Base-by-base conservation (phyloP, 2,113 vertebrate species). In the Carlito syrichta region DNA sequence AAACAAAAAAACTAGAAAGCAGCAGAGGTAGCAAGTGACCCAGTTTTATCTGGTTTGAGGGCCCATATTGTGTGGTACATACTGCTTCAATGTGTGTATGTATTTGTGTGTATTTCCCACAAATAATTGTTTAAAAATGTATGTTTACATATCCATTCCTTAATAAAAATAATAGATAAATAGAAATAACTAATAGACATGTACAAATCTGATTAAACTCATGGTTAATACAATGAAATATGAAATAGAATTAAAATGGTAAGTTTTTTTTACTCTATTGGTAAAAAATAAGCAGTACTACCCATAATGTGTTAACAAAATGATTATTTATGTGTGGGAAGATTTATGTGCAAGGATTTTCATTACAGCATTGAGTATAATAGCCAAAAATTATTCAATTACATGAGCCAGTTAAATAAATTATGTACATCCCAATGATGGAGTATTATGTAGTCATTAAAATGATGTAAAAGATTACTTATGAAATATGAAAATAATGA, bases 381-480 rank as follows among this genome's bases (percentile, higher is more conserved):
- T 8, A 96, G 50, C 38, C 52, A 85, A 96, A 97, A 89, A 73
- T 84, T 78, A 96, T 56, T 23, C 52, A 93, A 52, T 82, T 88
- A 85, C 10, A 74, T 27, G 20, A 66, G 52, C 22, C 63, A 14
- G 68, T 92, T 96, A 92, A 90, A 73, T 89, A 94, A 95, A 87
- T 96, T 96, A 92, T 62, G 48, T 40, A 81, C 62, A 95, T 71
- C 74, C 86, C 76, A 94, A 89, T 19, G 45, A 93, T 76, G 62
- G 91, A 91, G 78, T 91, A 96, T 66, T 96, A 97, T 76, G 52
- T 58, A 93, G 63, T 93, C 95, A 97, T 91, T 97, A 98, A 95
- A 89, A 97, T 93, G 45, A 96, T 83, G 5, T 83, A 93, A 88
- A 89, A 89, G 54, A 93, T 86, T 96, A 96, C 77, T 91, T 86